Percentiles rank a stretch among this genome's conserved stretches.
phyloP scores from a whole-genome alignment of 2,888 invertebrate species.

The Orthosia gothica region DNA sequence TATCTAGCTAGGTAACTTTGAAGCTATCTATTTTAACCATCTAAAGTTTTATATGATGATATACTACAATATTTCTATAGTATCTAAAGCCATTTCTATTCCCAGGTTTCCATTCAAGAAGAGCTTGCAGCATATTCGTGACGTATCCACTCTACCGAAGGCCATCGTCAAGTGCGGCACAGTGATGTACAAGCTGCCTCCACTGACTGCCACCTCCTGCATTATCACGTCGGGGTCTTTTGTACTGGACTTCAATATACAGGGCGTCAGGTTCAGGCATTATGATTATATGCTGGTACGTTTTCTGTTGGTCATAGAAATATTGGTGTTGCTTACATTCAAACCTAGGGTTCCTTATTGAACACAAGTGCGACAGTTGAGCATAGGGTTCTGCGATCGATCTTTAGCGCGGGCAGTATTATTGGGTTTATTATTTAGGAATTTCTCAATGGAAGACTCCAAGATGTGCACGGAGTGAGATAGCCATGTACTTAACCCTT shows the following conservation, averaged over 20 bases:
- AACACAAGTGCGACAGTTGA: too few relatives aligned
- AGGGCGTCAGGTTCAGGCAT: constrained; percentile 86
- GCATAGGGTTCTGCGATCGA: too few relatives aligned
- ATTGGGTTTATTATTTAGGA: too few relatives aligned
- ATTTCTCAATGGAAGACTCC: too few relatives aligned
- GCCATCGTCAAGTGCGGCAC: constrained; percentile 89
- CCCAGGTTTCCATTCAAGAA: constrained; percentile 88
- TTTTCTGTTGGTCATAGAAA: background rate
- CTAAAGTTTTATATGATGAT: background rate
- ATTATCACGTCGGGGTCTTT: constrained; percentile 88
- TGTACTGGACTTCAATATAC: constrained; percentile 88
- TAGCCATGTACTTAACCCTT: too few relatives aligned
- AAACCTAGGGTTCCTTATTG: too few relatives aligned
- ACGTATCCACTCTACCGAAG: constrained; percentile 85
- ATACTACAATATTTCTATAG: background rate
- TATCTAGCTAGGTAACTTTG: background rate
- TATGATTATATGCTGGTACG: constrained; percentile 85
- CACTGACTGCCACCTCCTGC: constrained; percentile 86
- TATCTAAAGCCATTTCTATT: background rate
- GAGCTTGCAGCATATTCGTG: constrained; percentile 83
- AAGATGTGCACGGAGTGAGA: too few relatives aligned
- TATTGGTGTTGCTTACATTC: background rate
- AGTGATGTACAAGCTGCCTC: constrained; percentile 87
- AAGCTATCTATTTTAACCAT: background rate
- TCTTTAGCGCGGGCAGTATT: too few relatives aligned